These are phyloP conservation scores for Rhagonycha fulva DNA, from an alignment of 2,888 invertebrate species.

Conservation along the genomic window DNA sequence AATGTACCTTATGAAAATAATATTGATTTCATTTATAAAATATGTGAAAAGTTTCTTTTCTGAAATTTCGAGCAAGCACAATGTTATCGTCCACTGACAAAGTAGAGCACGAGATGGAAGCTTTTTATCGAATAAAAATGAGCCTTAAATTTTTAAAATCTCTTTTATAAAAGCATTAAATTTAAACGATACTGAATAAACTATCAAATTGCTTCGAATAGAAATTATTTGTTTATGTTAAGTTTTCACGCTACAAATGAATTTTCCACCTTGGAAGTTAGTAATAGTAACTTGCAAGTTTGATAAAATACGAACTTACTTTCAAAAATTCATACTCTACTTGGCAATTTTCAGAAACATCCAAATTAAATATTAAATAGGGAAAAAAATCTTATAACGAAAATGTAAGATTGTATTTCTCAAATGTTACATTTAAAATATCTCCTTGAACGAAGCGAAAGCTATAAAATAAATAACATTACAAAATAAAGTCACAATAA, in stretches of 20 bases:
- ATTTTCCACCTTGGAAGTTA: not conserved
- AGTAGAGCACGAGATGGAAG: conserved; percentile 4
- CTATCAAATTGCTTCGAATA: not conserved
- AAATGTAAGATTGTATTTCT: not conserved
- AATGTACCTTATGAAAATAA: not conserved
- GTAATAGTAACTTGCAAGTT: not conserved
- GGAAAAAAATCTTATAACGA: conserved; percentile 1
- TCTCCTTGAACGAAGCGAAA: not conserved
- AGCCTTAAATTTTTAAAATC: conserved; percentile 3
- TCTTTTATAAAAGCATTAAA: conserved; percentile 3
- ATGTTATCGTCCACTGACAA: conserved; percentile 3
- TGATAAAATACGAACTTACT: not conserved
- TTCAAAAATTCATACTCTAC: conserved; percentile 1
- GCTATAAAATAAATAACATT: not conserved
- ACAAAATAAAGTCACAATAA: not conserved
- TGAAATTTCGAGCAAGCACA: not conserved
- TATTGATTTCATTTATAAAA: not conserved
- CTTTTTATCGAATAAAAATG: conserved; percentile 8
- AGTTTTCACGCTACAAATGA: not conserved
- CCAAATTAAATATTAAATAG: not conserved
- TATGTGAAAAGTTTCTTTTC: conserved; percentile 3
- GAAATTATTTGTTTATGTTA: conserved; percentile 2
- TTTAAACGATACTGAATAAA: conserved; percentile 4
- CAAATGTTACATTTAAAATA: not conserved
- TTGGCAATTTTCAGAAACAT: conserved; percentile 2